These are phyloP conservation scores for Mycalesis mineus DNA, from an alignment of 2,888 invertebrate genomes.

Conservation along the genomic window DNA sequence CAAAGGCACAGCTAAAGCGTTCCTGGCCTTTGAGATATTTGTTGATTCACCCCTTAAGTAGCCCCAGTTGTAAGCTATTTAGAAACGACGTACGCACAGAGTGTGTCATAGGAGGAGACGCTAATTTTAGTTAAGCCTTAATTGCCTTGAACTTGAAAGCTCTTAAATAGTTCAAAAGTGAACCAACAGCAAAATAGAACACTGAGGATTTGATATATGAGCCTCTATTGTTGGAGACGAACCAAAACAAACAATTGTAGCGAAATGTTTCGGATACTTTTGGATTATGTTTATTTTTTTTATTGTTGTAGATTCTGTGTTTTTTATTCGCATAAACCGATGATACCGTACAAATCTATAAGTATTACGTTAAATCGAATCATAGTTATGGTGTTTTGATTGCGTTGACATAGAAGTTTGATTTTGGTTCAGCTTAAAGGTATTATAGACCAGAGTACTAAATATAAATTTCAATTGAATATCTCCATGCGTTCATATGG, in stretches of 20 bases:
- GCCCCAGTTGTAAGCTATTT: too few species aligned
- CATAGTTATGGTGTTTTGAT: too few species aligned
- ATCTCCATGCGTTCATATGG: too few species aligned
- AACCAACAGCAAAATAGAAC: conserved; percentile 1
- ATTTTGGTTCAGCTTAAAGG: too few species aligned
- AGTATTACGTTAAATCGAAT: too few species aligned
- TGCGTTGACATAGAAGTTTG: too few species aligned
- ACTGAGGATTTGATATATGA: not conserved
- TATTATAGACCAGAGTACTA: too few species aligned
- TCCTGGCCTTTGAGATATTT: too few species aligned
- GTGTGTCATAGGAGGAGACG: conserved; percentile 8
- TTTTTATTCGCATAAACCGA: not conserved
- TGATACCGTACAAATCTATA: too few species aligned
- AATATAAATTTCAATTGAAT: too few species aligned
- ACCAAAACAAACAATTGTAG: not conserved
- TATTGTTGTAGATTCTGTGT: not conserved
- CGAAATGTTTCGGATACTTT: not conserved
- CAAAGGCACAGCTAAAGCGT: too few species aligned
- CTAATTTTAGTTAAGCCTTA: conserved; percentile 14
- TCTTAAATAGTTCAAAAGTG: not conserved
- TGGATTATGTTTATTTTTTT: not conserved
- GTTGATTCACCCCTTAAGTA: too few species aligned
- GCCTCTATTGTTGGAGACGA: conserved; percentile 2
- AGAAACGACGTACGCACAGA: not conserved
- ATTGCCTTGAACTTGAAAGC: conserved; percentile 22